Conservation (phyloP, 2,888 invertebrate species). For the Conistra vaccinii region DNA sequence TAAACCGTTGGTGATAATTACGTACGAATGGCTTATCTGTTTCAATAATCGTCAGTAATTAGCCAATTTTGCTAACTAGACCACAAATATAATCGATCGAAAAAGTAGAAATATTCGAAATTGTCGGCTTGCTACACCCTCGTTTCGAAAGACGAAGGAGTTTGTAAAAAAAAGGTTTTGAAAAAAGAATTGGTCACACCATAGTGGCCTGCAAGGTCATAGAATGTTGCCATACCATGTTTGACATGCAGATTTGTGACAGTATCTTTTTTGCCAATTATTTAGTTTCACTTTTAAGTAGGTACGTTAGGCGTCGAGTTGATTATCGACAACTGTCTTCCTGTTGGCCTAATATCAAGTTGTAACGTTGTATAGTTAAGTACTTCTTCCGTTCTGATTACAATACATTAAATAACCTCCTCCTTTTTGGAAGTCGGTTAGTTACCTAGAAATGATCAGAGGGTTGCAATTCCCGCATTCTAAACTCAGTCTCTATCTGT, state of each 20-base stretch:
- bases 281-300: neutral
- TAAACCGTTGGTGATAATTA: slow-evolving; percentile 57
- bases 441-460: neutral
- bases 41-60: slow-evolving; percentile 62
- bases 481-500: neutral
- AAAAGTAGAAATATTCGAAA: slow-evolving; percentile 44
- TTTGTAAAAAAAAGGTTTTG: neutral
- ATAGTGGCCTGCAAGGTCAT: slow-evolving; percentile 8
- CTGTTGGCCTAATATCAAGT: neutral
- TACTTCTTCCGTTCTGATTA: too few species aligned
- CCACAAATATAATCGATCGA: slow-evolving; percentile 58
- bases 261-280: neutral
- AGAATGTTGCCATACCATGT: neutral
- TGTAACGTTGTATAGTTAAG: neutral
- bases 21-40: slow-evolving; percentile 53
- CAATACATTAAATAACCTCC: neutral
- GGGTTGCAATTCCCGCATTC: neutral
- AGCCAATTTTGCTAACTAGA: slow-evolving; percentile 67
- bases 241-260: neutral
- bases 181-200: slow-evolving; percentile 11
- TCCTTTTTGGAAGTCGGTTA: too few species aligned
- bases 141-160: neutral
- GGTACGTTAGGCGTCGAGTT: neutral
- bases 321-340: neutral
- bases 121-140: slow-evolving; percentile 29